Base-by-base conservation (phyloP, 2,797 vertebrate genomes). In the Hirundo rustica region DNA sequence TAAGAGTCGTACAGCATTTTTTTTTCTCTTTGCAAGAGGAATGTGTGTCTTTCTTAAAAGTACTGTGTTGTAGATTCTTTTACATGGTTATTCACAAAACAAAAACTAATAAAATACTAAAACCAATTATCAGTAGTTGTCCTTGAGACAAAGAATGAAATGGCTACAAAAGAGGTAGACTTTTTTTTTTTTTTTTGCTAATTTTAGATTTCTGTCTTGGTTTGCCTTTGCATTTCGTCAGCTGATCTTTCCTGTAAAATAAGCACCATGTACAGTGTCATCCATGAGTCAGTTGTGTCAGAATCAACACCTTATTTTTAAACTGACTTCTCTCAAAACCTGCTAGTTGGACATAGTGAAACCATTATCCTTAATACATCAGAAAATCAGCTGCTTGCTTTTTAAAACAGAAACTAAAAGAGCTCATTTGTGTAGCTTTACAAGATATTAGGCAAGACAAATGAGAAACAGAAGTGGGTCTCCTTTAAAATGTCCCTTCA, bases 191-290 rank as follows among this genome's bases (percentile, higher is more conserved):
- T 82, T 55, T 30, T n/a, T n/a, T n/a, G n/a, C 18, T 65, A 2
- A 25, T 36, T 65, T 72, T 85, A 48, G 32, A 42, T 68, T 9
- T 64, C 53, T 50, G 0, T n/a, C 36, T 91, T 0, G 0, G 12
- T 82, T 76, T 68, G 20, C 5, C 32, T 73, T 85, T 85, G 34
- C 5, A 1, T 82, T 75, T 68, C 4, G 4, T 85, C 64, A 72
- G 0, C 34, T 68, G 42, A 83, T 70, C 38, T 66, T 76, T 16
- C 7, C 15, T 65, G 30, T 80, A n/a, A 86, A 34, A 38, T 72
- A 34, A 5, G 3, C 44, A 23, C 11, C 7, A 2, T 17, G n/a
- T 72, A 11, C 1, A 2, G 23, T 53, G 29, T 9, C 10, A 11
- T 44, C 13, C 14, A 12, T 2, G 1, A 65, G 19, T 80, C 70